These are phyloP conservation scores for Drosophila hydei DNA, from an alignment of 1,140 invertebrate species.

Conservation along the genomic window DNA sequence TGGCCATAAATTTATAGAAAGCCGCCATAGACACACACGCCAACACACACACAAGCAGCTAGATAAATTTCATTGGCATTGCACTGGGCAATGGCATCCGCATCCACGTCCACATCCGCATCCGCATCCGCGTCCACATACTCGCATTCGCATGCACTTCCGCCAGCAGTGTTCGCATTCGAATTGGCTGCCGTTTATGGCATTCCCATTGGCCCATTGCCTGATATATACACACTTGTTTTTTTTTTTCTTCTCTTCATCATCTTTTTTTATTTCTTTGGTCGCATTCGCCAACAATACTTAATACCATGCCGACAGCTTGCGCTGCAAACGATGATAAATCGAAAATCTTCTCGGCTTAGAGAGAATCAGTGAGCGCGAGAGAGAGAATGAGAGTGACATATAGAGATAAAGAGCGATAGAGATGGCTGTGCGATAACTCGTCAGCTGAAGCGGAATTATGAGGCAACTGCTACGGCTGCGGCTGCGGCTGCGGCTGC, in stretches of 20 bases:
- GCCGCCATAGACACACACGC: constrained; percentile 35
- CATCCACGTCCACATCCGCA: constrained; percentile 8
- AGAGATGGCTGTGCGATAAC: constrained; percentile 25
- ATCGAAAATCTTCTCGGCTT: constrained; percentile 78
- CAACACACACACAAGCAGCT: constrained; percentile 7
- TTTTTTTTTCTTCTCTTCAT: constrained; percentile 7
- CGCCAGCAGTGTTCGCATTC: constrained; percentile 22
- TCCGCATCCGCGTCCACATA: constrained; percentile 25
- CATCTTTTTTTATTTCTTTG: constrained; percentile 19
- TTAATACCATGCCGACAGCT: constrained; percentile 73
- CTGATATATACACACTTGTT: neutral
- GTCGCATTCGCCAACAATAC: constrained; percentile 61
- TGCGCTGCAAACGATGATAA: constrained; percentile 77
- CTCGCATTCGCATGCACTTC: constrained; percentile 17
- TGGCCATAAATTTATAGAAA: constrained; percentile 68
- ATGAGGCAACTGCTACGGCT: constrained; percentile 19
- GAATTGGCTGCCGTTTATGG: constrained; percentile 50
- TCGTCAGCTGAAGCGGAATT: constrained; percentile 37
- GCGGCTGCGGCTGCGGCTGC: neutral
- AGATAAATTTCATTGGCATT: constrained; percentile 38
- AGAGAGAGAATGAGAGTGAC: neutral
- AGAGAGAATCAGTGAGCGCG: constrained; percentile 29
- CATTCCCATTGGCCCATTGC: constrained; percentile 43
- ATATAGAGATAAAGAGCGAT: constrained; percentile 1
- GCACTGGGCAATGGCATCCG: constrained; percentile 19